These are phyloP conservation scores for Acropora yongei DNA, from an alignment of 64 coral and sea anemone species.

Conservation along the genomic window DNA sequence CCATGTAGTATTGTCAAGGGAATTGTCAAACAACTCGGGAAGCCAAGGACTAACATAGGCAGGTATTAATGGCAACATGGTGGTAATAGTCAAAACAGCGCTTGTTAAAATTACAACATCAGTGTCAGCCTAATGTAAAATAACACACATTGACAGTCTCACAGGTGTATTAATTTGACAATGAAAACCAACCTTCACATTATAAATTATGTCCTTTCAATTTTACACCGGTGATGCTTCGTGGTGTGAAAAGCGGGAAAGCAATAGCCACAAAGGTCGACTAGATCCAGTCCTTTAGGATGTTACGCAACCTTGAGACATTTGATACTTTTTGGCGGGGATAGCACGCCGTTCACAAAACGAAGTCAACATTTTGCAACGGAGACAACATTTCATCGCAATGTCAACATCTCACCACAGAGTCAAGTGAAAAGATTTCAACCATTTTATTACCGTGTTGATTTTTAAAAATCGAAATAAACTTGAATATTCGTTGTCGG, in stretches of 20 bases:
- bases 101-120: conserved; percentile 89
- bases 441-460: too few relatives aligned
- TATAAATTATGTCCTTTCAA: too few relatives aligned
- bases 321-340: not conserved
- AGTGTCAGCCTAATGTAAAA: conserved; percentile 53
- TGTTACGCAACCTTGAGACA: not conserved
- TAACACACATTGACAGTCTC: not conserved
- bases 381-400: too few relatives aligned
- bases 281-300: not conserved
- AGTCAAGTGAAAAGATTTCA: too few relatives aligned
- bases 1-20: too few relatives aligned
- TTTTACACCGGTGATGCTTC: too few relatives aligned
- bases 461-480: too few relatives aligned
- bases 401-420: too few relatives aligned
- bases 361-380: not conserved
- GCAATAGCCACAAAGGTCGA: not conserved
- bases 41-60: conserved; percentile 78
- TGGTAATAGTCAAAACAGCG: conserved; percentile 83
- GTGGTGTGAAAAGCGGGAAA: too few relatives aligned
- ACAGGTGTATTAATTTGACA: not conserved
- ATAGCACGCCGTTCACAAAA: not conserved
- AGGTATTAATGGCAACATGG: conserved; percentile 84
- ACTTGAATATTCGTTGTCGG: too few relatives aligned
- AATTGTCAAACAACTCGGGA: conserved; percentile 87
- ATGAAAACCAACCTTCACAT: too few relatives aligned